These are phyloP conservation scores for Lutjanus argentimaculatus DNA, from an alignment of 2,797 vertebrate genomes.

Conservation along the genomic window DNA sequence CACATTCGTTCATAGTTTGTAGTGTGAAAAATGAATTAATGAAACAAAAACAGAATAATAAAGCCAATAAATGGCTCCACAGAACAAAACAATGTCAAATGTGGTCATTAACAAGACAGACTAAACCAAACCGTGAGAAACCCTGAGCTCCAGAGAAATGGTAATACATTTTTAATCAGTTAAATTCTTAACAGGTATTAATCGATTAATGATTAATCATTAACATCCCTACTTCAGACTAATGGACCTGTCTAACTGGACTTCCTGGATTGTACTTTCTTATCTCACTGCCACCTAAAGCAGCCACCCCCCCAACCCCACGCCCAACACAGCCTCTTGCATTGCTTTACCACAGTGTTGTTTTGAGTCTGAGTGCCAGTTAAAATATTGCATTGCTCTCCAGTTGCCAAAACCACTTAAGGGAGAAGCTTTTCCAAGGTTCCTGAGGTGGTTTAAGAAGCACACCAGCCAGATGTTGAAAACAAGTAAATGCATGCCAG, in stretches of 20 bases:
- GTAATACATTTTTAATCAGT: too few relatives aligned
- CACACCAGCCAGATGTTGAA: slow-evolving; percentile 10
- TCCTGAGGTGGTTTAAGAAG: neutral
- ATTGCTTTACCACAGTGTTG: neutral
- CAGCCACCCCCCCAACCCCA: neutral
- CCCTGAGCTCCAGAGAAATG: too few relatives aligned
- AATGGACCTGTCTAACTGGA: neutral
- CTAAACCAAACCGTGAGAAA: too few relatives aligned
- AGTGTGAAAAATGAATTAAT: too few relatives aligned
- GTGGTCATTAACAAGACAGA: too few relatives aligned
- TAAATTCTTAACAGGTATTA: too few relatives aligned
- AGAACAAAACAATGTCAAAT: too few relatives aligned
- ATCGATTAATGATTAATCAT: too few relatives aligned
- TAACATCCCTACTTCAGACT: neutral
- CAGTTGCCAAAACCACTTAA: neutral
- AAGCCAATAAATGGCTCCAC: too few relatives aligned
- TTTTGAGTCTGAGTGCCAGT: fast-evolving
- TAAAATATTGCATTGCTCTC: neutral
- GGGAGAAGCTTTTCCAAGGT: slow-evolving; percentile 1
- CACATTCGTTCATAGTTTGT: too few relatives aligned
- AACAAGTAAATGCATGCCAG: slow-evolving; percentile 16
- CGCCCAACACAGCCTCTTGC: neutral
- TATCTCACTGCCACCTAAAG: neutral
- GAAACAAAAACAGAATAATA: too few relatives aligned
- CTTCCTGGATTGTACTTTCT: neutral